Base-by-base conservation (phyloP, 1,140 invertebrate genomes). In the Streblospio benedicti region DNA sequence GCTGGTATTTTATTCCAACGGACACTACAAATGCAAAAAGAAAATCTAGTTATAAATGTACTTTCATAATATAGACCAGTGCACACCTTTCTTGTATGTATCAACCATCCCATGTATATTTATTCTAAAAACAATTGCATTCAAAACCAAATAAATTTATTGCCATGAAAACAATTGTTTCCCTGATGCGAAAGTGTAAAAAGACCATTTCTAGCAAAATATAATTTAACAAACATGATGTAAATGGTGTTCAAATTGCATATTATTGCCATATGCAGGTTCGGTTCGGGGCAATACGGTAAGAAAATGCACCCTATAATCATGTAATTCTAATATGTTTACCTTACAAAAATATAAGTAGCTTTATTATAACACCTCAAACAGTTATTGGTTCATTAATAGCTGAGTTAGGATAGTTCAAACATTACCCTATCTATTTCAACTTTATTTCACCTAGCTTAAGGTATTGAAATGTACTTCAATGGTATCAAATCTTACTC, bases 1-100 rank as follows among this genome's bases (percentile, higher is more conserved):
- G 81, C 81, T 47, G 90, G 89, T 45, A 87, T 83, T 79, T 93
- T 95, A 70, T 90, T 93, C 91, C 91, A 94, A 61, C 88, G 83
- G 0, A 91, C 89, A 78, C 87, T 88, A 63, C 52, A 81, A 78
- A 35, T 53, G 31, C 30, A 47, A 58, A 35, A 58, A 18, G 61
- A 16, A 58, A 50, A 31, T 25, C 12, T 51, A 56, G 14, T 55
- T 41, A 35, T 38, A 31, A 52, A 33, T 32, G 43, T 0, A 49
- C n/a, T 55, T 44, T 14, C 9, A 38, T 3, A 35, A 30, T 30
- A 33, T 2, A 23, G 50, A 23, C 20, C 23, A 32, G n/a, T 57
- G 0, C 58, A 28, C 6, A 61, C 53, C 41, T 51, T 50, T n/a
- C 30, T 38, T 30, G 25, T 30, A 18, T 30, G 30, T 45, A 25